A percentile compares a stretch with the other conserved stretches of the same genome.
phyloP scores from a whole-genome alignment of 2,797 vertebrate species.

The Potorous gilbertii region DNA sequence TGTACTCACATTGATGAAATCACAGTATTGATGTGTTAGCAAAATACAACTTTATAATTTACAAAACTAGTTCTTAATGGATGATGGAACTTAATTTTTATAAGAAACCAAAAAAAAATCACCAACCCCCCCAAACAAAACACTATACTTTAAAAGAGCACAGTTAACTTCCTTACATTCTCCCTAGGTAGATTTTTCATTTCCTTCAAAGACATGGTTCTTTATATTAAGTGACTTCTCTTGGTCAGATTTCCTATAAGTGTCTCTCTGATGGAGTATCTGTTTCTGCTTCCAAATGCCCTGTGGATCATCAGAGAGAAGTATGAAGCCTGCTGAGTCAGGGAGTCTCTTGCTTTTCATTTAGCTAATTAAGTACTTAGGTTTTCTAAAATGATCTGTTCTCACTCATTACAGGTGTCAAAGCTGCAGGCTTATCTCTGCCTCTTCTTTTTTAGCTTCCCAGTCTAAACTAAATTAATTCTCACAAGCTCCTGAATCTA shows the following conservation, averaged over 20 bases:
- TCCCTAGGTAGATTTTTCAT: neutral
- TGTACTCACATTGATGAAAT: neutral
- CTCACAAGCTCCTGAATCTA: neutral
- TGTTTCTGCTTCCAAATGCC: neutral
- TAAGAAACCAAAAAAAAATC: neutral
- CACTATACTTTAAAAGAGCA: neutral
- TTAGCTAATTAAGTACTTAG: neutral
- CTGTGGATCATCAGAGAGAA: neutral
- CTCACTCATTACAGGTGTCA: neutral
- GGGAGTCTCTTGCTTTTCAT: neutral
- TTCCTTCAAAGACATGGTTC: neutral
- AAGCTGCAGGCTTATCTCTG: neutral
- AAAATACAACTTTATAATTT: neutral
- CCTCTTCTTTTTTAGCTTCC: neutral
- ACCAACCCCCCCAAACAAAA: neutral
- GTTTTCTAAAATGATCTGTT: neutral
- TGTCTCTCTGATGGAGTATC: neutral
- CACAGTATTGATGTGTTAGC: neutral
- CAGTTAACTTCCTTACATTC: neutral
- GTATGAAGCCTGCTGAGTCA: neutral
- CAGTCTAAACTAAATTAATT: neutral
- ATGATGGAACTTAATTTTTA: neutral
- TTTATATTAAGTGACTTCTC: neutral
- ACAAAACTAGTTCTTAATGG: neutral
- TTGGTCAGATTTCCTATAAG: neutral